Percentiles rank a stretch among this genome's conserved stretches.
Evolutionary conservation across 2,888 invertebrate genomes (phyloP).

Genomic region (Myopa tessellatipennis): DNA sequence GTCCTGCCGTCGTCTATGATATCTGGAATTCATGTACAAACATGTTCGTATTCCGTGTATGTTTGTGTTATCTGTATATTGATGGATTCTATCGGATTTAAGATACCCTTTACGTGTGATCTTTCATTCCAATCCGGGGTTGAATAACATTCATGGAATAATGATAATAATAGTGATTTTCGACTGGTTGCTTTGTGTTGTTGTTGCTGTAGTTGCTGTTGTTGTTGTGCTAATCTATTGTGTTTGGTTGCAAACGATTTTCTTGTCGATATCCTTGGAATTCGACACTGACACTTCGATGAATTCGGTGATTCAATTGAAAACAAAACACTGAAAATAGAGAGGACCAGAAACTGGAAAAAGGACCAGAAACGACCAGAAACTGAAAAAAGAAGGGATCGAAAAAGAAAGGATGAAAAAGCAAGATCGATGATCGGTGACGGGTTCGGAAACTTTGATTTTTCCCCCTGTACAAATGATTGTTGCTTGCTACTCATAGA

Average conservation of each 20-base stretch:
- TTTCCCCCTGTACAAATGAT: neutral
- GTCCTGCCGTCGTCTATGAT: neutral
- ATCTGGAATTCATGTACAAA: neutral
- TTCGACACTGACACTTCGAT: neutral
- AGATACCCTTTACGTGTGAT: no score
- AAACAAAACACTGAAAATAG: neutral
- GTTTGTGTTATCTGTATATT: no score
- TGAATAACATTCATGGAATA: no score
- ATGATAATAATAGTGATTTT: neutral
- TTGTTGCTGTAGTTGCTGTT: neutral
- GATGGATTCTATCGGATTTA: no score
- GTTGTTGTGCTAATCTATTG: neutral
- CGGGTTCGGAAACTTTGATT: neutral
- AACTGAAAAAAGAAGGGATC: neutral
- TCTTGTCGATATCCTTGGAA: conserved; percentile 18
- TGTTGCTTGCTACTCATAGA: neutral
- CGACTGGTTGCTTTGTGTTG: neutral
- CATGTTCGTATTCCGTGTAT: no score
- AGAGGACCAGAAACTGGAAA: neutral
- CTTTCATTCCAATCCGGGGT: no score
- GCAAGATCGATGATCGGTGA: neutral
- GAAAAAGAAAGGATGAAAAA: neutral
- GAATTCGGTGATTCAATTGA: neutral
- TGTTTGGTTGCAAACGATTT: neutral
- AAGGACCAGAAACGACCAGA: neutral